phyloP scores from a whole-genome alignment of 1,140 invertebrate genomes.

The Charaxes varanes region DNA sequence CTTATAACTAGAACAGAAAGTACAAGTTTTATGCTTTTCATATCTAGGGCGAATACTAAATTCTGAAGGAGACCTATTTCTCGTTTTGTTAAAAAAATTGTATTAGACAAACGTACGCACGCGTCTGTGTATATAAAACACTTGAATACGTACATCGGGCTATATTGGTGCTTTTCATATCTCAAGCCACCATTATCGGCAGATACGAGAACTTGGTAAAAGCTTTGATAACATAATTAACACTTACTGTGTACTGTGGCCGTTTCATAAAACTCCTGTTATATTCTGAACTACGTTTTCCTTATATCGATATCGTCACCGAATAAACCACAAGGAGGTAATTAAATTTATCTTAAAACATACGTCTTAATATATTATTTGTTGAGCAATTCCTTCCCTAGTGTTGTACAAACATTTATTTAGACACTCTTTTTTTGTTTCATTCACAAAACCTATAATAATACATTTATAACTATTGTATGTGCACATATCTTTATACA shows the following conservation, averaged over 20 bases:
- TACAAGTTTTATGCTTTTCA: no score
- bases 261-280: constrained; percentile 14
- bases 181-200: constrained; percentile 59
- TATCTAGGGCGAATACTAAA: no score
- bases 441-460: no score
- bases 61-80: no score
- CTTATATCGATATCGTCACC: constrained; percentile 10
- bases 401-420: no score
- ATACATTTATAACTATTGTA: no score
- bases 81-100: no score
- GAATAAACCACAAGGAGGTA: constrained; percentile 9
- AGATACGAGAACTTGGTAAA: constrained; percentile 54
- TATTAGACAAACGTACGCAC: no score
- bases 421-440: no score
- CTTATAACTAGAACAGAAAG: no score
- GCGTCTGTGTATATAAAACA: constrained; percentile 5
- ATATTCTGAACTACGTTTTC: constrained; percentile 12
- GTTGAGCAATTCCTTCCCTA: background rate
- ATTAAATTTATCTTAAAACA: constrained; percentile 11
- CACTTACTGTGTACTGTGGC: constrained; percentile 6
- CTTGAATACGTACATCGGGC: constrained; percentile 17
- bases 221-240: constrained; percentile 43
- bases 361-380: background rate
- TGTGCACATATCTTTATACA: no score
- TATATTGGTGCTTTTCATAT: constrained; percentile 51